These are phyloP conservation scores for Trochalopteron elliotii DNA, from an alignment of 2,113 vertebrate species.

Conservation along the genomic window DNA sequence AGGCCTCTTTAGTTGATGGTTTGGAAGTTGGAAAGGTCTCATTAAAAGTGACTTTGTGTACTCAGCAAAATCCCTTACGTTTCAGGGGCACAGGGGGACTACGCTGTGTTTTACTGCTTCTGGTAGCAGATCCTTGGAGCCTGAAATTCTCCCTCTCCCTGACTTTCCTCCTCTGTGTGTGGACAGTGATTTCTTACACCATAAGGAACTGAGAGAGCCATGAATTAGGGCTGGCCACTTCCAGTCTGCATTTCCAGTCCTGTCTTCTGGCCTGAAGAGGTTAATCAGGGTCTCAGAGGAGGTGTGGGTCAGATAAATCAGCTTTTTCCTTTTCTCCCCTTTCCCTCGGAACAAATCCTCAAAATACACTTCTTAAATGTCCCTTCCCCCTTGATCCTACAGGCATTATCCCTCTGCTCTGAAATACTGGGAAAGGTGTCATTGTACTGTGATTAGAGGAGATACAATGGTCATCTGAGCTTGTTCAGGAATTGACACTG, in stretches of 20 bases:
- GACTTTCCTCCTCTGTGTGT: not conserved
- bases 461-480: not conserved
- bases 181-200: not conserved
- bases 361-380: not conserved
- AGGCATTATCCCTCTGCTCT: not conserved
- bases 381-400: not conserved
- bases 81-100: not conserved
- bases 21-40: not conserved
- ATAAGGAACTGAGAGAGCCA: not conserved
- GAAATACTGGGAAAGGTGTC: not conserved
- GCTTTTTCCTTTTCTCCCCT: not conserved
- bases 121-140: not conserved
- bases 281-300: not conserved
- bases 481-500: not conserved
- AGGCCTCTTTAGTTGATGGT: not conserved
- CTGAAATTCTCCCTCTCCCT: not conserved
- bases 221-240: not conserved
- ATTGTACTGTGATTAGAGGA: not conserved
- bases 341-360: not conserved
- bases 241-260: not conserved
- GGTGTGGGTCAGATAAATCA: not conserved
- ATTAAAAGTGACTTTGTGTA: not conserved
- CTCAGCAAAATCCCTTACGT: not conserved
- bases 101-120: not conserved
- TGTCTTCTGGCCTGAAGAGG: not conserved